Evolutionary conservation across 2,113 vertebrate species (phyloP).

Genomic region (Tragelaphus strepsiceros): DNA sequence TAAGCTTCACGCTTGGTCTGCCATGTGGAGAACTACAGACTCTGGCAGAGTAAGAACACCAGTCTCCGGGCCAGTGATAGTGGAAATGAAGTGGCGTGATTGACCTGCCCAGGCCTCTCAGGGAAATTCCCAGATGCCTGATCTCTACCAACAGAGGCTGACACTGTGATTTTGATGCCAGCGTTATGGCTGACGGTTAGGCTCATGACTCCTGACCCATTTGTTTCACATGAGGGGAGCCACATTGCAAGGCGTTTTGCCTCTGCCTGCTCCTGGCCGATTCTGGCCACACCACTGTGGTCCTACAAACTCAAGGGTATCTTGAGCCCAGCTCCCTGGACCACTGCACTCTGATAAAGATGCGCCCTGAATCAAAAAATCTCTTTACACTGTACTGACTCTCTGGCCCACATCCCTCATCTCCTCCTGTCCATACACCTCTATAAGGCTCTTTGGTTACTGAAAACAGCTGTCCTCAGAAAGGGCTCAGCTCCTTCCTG

Average conservation of each 20-base stretch:
- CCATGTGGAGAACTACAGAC: neutral
- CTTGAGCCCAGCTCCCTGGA: neutral
- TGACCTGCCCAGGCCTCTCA: neutral
- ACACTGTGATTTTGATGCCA: neutral
- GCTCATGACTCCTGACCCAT: neutral
- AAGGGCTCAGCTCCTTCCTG: neutral
- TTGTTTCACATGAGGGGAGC: neutral
- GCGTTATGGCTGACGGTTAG: neutral
- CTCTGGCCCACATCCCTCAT: neutral
- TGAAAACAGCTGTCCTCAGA: neutral
- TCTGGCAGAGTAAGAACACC: neutral
- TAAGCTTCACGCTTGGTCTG: neutral
- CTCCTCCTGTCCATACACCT: neutral
- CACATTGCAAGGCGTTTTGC: neutral
- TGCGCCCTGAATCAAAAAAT: neutral
- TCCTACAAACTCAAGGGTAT: neutral
- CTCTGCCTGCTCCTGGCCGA: neutral
- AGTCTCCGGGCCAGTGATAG: neutral
- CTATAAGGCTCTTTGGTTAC: neutral
- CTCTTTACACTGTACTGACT: neutral
- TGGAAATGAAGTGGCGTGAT: neutral
- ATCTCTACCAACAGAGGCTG: neutral
- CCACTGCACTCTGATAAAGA: neutral
- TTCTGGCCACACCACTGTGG: neutral
- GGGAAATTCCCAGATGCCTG: neutral